A percentile compares a stretch with the other conserved stretches of the same genome.
phyloP scores from a whole-genome alignment of 2,797 vertebrate species.

The Tiaroga cobitis region DNA sequence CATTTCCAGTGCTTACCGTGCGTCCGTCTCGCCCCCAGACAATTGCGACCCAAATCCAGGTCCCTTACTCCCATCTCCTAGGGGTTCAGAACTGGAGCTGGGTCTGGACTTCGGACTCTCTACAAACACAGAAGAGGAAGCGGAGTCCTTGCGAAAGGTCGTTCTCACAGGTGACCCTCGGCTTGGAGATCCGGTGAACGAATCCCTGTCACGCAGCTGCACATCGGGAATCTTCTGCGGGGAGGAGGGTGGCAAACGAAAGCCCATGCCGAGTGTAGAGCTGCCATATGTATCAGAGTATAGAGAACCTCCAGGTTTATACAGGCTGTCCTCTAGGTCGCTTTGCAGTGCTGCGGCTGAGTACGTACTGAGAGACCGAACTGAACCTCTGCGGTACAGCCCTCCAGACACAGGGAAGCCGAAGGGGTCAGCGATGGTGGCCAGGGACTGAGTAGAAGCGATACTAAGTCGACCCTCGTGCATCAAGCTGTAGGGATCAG shows the following conservation, averaged over 20 bases:
- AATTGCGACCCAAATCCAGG: conserved; percentile 85
- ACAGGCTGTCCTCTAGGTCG: conserved; percentile 91
- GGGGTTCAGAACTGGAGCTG: conserved; percentile 84
- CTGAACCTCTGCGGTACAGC: conserved; percentile 92
- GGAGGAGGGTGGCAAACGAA: conserved; percentile 90
- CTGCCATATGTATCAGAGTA: conserved; percentile 87
- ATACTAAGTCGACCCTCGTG: conserved; percentile 95
- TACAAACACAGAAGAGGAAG: conserved; percentile 90
- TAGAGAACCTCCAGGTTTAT: conserved; percentile 89
- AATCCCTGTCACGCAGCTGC: conserved; percentile 82
- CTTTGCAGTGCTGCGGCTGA: conserved; percentile 92
- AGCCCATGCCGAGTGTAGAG: conserved; percentile 86
- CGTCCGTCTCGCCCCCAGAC: conserved; percentile 87
- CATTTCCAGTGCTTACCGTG: conserved; percentile 78
- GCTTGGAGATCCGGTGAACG: conserved; percentile 90
- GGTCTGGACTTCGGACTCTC: conserved; percentile 90
- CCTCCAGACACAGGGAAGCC: conserved; percentile 86
- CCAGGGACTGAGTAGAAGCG: conserved; percentile 91
- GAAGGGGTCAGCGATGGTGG: conserved; percentile 90
- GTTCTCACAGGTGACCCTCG: conserved; percentile 92
- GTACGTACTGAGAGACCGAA: conserved; percentile 96
- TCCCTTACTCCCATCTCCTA: conserved; percentile 78
- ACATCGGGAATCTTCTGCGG: conserved; percentile 93
- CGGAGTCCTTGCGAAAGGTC: conserved; percentile 94
- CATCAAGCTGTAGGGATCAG: conserved; percentile 92